Evolutionary conservation across 2,888 invertebrate genomes (phyloP).

Genomic region (Carabus problematicus): DNA sequence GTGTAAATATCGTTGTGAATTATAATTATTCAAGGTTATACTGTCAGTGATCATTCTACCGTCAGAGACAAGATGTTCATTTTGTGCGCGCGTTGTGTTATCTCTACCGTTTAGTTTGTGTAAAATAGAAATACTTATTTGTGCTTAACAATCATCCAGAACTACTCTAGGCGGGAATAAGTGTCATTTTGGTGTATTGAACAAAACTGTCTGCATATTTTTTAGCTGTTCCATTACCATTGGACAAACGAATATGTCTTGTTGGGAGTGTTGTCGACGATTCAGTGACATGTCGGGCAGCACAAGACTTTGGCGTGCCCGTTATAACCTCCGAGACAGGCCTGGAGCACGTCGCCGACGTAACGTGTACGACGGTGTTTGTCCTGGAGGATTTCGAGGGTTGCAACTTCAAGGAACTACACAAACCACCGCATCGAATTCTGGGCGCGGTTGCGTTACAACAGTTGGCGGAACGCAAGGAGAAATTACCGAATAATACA

Average conservation of each 20-base stretch:
- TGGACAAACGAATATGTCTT: conserved; percentile 69
- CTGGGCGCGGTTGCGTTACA: conserved; percentile 82
- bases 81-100: no score
- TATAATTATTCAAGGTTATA: no score
- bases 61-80: no score
- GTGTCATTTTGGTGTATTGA: not conserved
- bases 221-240: conserved; percentile 55
- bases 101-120: no score
- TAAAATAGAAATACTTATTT: no score
- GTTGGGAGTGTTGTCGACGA: conserved; percentile 66
- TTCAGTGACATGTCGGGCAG: conserved; percentile 63
- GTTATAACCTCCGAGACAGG: conserved; percentile 70
- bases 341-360: conserved; percentile 66
- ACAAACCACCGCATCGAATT: conserved; percentile 73
- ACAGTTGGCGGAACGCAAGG: conserved; percentile 74
- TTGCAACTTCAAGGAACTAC: conserved; percentile 72
- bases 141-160: no score
- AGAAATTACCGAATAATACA: conserved; percentile 74
- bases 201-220: conserved; percentile 5
- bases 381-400: conserved; percentile 78
- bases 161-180: not conserved
- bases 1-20: no score
- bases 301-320: conserved; percentile 69
- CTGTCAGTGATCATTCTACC: no score
- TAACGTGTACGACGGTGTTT: conserved; percentile 71